Conservation (phyloP, 1,140 invertebrate species). For the Oryzaephilus surinamensis region DNA sequence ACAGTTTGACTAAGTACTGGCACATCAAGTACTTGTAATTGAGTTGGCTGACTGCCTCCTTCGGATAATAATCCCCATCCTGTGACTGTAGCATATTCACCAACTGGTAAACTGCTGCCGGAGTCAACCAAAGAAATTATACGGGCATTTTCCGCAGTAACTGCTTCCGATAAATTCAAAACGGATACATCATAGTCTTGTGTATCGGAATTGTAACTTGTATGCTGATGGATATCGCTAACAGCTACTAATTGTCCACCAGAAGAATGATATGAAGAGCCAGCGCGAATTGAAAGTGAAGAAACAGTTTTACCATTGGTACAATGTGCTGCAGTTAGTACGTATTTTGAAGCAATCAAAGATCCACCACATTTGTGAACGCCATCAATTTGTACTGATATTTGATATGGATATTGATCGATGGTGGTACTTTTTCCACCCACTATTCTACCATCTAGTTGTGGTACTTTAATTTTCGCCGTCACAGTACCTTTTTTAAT, state of each 20-base stretch:
- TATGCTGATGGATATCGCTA: conserved; percentile 31
- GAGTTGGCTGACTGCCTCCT: neutral
- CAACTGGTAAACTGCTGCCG: neutral
- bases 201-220: conserved; percentile 30
- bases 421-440: conserved; percentile 47
- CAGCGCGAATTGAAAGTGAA: neutral
- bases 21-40: conserved; percentile 2
- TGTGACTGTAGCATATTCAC: neutral
- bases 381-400: conserved; percentile 39
- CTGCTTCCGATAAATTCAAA: neutral
- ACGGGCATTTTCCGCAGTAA: neutral
- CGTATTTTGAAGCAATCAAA: conserved; percentile 43
- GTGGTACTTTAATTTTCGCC: too few species aligned
- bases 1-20: neutral
- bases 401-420: conserved; percentile 49
- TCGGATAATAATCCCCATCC: conserved; percentile 1
- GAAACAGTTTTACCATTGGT: neutral
- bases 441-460: conserved; percentile 44
- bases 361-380: conserved; percentile 51
- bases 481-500: too few species aligned
- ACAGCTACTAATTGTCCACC: conserved; percentile 33
- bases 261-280: neutral
- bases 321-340: conserved; percentile 57
- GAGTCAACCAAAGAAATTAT: neutral
- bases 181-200: conserved; percentile 13